A percentile compares a stretch with the other conserved stretches of the same genome.
Evolutionary conservation across 2,797 vertebrate species (phyloP).

Genomic region (Hypotaenidia philippensis): DNA sequence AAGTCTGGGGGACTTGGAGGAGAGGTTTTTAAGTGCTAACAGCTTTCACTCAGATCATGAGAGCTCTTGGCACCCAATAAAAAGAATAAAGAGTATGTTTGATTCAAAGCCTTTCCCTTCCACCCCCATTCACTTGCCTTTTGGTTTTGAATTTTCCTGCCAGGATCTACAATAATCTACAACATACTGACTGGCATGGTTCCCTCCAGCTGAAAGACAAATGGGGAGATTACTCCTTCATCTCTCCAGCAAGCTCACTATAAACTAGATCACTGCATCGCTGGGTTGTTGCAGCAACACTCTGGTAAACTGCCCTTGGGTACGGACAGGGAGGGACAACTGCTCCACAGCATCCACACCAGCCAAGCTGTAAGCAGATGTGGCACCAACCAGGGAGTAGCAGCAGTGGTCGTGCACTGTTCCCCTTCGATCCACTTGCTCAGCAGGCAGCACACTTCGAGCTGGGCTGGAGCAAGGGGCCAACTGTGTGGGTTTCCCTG

Average conservation of each 20-base stretch:
- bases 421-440: neutral
- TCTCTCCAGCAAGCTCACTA: neutral
- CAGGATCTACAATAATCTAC: neutral
- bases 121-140: neutral
- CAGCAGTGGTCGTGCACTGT: neutral
- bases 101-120: conserved; percentile 23
- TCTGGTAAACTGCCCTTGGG: neutral
- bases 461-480: neutral
- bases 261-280: neutral
- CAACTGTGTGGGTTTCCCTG: neutral
- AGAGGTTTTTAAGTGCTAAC: neutral
- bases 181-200: conserved; percentile 9
- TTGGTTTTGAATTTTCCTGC: conserved; percentile 22
- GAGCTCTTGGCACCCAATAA: conserved; percentile 34
- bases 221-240: neutral
- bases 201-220: conserved; percentile 44
- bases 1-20: neutral
- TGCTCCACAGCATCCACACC: fast-evolving
- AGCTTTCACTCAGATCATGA: neutral
- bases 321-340: neutral
- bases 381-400: neutral
- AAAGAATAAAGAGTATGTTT: neutral
- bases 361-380: neutral
- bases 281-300: fast-evolving
- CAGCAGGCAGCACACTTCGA: neutral